These are phyloP conservation scores for Meriones unguiculatus DNA, from an alignment of 2,113 vertebrate species.

Conservation along the genomic window DNA sequence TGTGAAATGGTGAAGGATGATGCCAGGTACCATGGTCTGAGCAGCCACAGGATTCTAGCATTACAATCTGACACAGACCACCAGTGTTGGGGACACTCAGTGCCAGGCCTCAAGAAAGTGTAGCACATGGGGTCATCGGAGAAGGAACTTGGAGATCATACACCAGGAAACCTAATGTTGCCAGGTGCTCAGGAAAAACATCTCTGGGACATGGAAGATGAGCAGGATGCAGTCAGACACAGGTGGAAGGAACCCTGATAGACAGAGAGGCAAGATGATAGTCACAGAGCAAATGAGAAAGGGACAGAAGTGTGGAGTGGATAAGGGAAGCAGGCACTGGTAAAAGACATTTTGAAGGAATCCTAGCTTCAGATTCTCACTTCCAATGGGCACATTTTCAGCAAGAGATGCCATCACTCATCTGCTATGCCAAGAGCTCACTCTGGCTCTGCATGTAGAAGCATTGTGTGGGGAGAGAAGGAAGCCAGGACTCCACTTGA, in stretches of 20 bases:
- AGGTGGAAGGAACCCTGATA: background rate
- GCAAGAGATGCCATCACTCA: background rate
- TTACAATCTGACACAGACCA: background rate
- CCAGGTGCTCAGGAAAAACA: background rate
- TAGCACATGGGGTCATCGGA: background rate
- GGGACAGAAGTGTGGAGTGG: background rate
- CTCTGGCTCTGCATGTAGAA: background rate
- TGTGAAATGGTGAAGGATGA: background rate
- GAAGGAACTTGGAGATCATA: background rate
- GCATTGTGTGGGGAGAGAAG: background rate
- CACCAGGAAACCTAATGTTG: background rate
- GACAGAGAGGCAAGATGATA: background rate
- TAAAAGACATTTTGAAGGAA: background rate
- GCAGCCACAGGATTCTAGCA: background rate
- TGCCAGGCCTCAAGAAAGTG: background rate
- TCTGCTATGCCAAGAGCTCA: background rate
- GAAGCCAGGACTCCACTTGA: background rate
- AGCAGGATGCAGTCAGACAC: background rate
- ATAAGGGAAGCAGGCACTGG: background rate
- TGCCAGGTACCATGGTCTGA: background rate
- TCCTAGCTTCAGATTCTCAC: background rate
- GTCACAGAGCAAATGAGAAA: background rate
- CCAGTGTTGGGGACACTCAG: background rate
- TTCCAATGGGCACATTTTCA: background rate
- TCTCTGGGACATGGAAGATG: background rate